These are phyloP conservation scores for Anthrax anthrax DNA, from an alignment of 2,888 invertebrate genomes.

Conservation along the genomic window DNA sequence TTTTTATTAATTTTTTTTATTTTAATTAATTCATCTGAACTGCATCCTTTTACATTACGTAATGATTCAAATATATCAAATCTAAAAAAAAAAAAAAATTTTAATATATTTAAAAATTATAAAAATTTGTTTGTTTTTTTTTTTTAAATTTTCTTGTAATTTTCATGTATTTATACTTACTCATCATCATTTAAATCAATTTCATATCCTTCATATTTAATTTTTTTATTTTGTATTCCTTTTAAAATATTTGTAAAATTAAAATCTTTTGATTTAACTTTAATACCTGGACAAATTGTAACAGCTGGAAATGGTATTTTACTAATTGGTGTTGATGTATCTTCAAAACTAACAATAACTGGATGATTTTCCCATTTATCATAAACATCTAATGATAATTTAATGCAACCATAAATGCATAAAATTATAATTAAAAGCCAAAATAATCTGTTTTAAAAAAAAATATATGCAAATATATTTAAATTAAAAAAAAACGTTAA, in stretches of 20 bases:
- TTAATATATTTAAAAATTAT: too few relatives aligned
- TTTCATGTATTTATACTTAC: not conserved
- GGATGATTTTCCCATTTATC: conserved; percentile 7
- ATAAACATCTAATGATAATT: conserved; percentile 4
- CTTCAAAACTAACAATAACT: conserved; percentile 6
- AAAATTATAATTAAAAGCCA: conserved; percentile 7
- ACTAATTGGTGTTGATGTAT: conserved; percentile 3
- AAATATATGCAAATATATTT: not conserved
- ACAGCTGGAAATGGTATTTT: conserved; percentile 8
- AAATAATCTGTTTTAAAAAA: conserved; percentile 2
- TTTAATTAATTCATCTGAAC: not conserved
- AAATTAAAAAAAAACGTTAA: too few relatives aligned
- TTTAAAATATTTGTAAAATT: conserved; percentile 3
- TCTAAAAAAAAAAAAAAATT: not conserved
- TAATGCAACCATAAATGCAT: conserved; percentile 5
- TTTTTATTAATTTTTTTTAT: not conserved
- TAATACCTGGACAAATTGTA: conserved; percentile 9
- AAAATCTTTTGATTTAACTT: conserved; percentile 1
- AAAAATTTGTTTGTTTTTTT: too few relatives aligned
- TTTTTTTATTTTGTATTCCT: not conserved
- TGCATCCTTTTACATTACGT: not conserved
- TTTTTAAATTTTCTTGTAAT: too few relatives aligned
- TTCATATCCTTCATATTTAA: not conserved
- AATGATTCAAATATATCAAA: not conserved
- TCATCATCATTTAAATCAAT: not conserved